Base-by-base conservation (phyloP, 2,113 vertebrate genomes). In the Suricata suricatta region DNA sequence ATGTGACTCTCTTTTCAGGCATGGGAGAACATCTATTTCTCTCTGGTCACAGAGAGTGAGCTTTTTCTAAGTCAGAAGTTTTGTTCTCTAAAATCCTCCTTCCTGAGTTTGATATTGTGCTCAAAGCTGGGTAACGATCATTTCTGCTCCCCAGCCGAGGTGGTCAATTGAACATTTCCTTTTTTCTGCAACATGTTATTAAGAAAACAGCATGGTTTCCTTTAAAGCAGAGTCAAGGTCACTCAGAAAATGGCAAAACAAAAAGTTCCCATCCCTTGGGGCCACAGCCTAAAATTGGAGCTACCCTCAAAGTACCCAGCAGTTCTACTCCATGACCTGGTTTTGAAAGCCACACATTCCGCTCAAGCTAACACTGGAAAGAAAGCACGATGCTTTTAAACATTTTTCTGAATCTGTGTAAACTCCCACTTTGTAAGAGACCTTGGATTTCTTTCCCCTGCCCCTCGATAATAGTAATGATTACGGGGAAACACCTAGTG, bases 131-230 rank as follows among this genome's bases (percentile, higher is more conserved):
- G 23, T 86, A 82, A 35, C 10, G 33, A 63, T 25, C 80, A 91
- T 60, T 81, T 21, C 60, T n/a, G 12, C 17, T 91, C 10, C 57
- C 54, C 41, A 93, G 69, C n/a, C 71, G 41, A 88, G 57, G 50
- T 10, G 14, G 64, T 21, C 44, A 81, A 76, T 1, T 64, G 12
- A 94, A 33, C 21, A 94, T 64, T 94, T 66, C 52, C 31, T 83
- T 92, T 92, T 92, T 84, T 79, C 88, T 96, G 92, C 16, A 44
- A 93, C 38, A 44, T 84, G 81, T 7, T 88, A 0, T 69, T 47
- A 90, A 96, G 44, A 80, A 96, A 96, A 96, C 3, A 47, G 83
- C 57, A 76, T 88, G 74, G n/a, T n/a, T 41, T 82, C 54, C 72
- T 97, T 86, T 83, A 60, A 93, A 81, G 27, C 0, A 10, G 71